Conservation (phyloP, 1,140 invertebrate genomes). For the Laupala kohalensis region DNA sequence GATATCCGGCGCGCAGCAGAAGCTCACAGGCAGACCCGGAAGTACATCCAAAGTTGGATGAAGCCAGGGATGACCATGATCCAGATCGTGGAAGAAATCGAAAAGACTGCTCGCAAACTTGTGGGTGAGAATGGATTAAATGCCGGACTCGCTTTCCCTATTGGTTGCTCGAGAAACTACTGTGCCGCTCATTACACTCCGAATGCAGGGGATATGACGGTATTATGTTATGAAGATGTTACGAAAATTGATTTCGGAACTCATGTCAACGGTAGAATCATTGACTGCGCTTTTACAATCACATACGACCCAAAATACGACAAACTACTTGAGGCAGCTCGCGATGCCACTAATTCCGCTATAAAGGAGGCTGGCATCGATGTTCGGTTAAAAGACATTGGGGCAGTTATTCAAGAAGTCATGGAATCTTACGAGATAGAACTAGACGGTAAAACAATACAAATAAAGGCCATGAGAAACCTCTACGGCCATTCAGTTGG, state of each 20-base stretch:
- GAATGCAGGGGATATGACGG: slow-evolving; percentile 92
- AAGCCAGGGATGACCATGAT: slow-evolving; percentile 99
- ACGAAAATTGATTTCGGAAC: slow-evolving; percentile 99
- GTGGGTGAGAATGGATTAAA: slow-evolving; percentile 93
- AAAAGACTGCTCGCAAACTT: slow-evolving; percentile 79
- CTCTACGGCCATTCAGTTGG: slow-evolving; percentile 97
- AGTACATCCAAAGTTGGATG: slow-evolving; percentile 81
- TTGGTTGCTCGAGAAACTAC: slow-evolving; percentile 95
- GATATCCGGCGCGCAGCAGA: slow-evolving; percentile 93
- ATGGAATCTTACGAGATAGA: slow-evolving; percentile 99
- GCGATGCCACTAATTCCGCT: slow-evolving; percentile 95
- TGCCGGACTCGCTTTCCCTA: slow-evolving; percentile 95
- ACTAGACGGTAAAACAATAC: slow-evolving; percentile 92
- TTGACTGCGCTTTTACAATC: slow-evolving; percentile 97
- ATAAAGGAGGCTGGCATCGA: slow-evolving; percentile 92
- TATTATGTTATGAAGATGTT: slow-evolving; percentile 91
- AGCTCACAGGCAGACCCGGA: slow-evolving; percentile 88
- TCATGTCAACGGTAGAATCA: slow-evolving; percentile 92
- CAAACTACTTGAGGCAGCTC: slow-evolving; percentile 85
- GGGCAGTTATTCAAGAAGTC: slow-evolving; percentile 96
- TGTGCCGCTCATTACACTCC: slow-evolving; percentile 99
- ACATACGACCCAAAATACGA: slow-evolving; percentile 97
- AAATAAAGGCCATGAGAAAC: slow-evolving; percentile 91
- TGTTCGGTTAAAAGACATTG: slow-evolving; percentile 93
- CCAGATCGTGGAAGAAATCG: slow-evolving; percentile 94